Evolutionary conservation across 2,797 vertebrate genomes (phyloP).

Genomic region (Tragelaphus oryx): DNA sequence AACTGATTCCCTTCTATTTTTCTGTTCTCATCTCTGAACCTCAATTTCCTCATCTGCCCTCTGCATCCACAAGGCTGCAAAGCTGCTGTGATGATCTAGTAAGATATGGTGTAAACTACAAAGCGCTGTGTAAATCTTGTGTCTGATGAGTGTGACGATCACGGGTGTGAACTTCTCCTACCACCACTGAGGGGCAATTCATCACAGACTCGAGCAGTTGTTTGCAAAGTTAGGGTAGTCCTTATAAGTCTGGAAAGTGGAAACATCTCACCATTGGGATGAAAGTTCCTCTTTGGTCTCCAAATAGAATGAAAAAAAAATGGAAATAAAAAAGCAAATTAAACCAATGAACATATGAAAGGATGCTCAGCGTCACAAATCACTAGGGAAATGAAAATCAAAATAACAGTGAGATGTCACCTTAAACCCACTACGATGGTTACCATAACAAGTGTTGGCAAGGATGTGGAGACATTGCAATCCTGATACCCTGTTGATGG

Average conservation of each 20-base stretch:
- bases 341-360: not conserved
- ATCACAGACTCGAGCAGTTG: not conserved
- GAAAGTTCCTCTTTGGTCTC: not conserved
- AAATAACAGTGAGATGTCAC: not conserved
- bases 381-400: not conserved
- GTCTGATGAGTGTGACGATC: accelerated
- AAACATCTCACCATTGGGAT: not conserved
- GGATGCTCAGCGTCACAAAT: not conserved
- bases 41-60: conserved; percentile 26
- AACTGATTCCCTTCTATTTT: not conserved
- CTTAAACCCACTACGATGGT: not conserved
- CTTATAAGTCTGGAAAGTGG: not conserved
- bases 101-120: not conserved
- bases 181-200: accelerated
- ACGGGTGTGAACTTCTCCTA: not conserved
- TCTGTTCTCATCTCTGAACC: conserved; percentile 21
- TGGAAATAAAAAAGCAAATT: not conserved
- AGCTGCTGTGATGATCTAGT: not conserved
- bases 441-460: not conserved
- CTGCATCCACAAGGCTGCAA: not conserved
- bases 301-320: not conserved
- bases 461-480: not conserved
- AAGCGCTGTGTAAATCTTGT: not conserved
- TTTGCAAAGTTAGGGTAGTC: not conserved
- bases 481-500: not conserved